These are phyloP conservation scores for Drosophila merina DNA, from an alignment of 2,888 invertebrate species.

Conservation along the genomic window DNA sequence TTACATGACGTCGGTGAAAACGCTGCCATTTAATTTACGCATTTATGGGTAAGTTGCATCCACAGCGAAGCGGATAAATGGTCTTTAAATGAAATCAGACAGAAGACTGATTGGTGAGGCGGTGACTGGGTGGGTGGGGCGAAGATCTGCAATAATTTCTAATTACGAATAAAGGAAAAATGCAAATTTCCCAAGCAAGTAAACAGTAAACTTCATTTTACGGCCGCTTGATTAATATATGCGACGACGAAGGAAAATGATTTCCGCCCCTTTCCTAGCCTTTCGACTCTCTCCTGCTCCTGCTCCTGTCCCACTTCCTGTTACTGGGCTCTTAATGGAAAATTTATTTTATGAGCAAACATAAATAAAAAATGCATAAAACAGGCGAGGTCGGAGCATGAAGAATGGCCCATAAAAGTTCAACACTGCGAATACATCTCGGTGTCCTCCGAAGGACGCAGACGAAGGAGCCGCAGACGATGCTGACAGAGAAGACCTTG, in stretches of 20 bases:
- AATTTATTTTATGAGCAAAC: slow-evolving; percentile 66
- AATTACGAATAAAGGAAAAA: slow-evolving; percentile 44
- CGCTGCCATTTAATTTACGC: slow-evolving; percentile 83
- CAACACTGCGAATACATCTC: slow-evolving; percentile 38
- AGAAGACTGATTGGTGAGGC: slow-evolving; percentile 17
- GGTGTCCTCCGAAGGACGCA: slow-evolving; percentile 2
- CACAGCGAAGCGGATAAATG: slow-evolving; percentile 8
- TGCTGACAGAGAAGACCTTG: slow-evolving; percentile 6
- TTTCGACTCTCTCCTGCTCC: neutral
- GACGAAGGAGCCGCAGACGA: neutral
- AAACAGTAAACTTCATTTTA: slow-evolving; percentile 63
- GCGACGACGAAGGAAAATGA: slow-evolving; percentile 31
- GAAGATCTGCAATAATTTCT: slow-evolving; percentile 34
- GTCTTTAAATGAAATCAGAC: slow-evolving; percentile 28
- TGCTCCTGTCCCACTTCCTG: slow-evolving; percentile 1
- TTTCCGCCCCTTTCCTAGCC: slow-evolving; percentile 2
- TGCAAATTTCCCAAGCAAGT: slow-evolving; percentile 59
- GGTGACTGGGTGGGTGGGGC: neutral
- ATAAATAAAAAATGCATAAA: slow-evolving; percentile 68
- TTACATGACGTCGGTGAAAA: slow-evolving; percentile 83
- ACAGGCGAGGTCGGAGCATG: slow-evolving; percentile 46
- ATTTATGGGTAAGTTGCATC: slow-evolving; percentile 83
- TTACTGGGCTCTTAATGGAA: slow-evolving; percentile 59
- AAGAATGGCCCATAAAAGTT: slow-evolving; percentile 63
- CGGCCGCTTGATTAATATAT: slow-evolving; percentile 65